Evolutionary conservation across 2,888 invertebrate genomes (phyloP), one percentile per base, ranked within the genome.

Genomic region (Seira musarum): DNA sequence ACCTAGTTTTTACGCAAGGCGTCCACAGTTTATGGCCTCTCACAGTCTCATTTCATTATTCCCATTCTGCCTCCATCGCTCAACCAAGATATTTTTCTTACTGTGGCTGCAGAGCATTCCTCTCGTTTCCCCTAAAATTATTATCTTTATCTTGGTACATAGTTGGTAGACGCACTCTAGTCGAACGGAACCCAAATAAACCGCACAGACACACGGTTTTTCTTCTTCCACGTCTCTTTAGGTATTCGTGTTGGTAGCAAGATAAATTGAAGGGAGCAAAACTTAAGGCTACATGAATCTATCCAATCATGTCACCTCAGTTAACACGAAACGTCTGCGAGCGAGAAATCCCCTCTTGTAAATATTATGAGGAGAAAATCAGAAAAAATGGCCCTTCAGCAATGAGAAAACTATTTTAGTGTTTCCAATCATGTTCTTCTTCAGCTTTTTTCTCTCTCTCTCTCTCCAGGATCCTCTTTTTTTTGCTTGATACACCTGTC

Each of bases 301-400:
- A 53, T 13, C 53, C 53, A 53, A 53, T 53, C 53, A 53, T 53
- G 53, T 53, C 53, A 53, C 53, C 6, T 53, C 53, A 53, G 53
- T 53, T 53, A 53, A 53, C 53, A 53, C 53, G 53, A 53, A 15
- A n/a, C 40, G 40, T n/a, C n/a, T 30, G 30, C 30, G 30, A 30
- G 30, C n/a, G n/a, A n/a, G n/a, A 8, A 53, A 53, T 3, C 17
- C 53, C 15, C 53, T 53, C 17, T 53, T 13, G 53, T 53, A 53
- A 53, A 53, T 53, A 53, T 53, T 13, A 13, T 53, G 15, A 5
- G 17, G 53, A 53, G 3, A 53, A 53, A 53, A 53, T 53, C 53
- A 53, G n/a, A 30, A 8, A 8, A 30, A 30, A 30, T 30, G 3
- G 8, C 30, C 30, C 30, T 8, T 30, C 8, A 30, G 30, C 3